Evolutionary conservation across 2,888 invertebrate genomes (phyloP).

Genomic region (Philhelius pedissequus): DNA sequence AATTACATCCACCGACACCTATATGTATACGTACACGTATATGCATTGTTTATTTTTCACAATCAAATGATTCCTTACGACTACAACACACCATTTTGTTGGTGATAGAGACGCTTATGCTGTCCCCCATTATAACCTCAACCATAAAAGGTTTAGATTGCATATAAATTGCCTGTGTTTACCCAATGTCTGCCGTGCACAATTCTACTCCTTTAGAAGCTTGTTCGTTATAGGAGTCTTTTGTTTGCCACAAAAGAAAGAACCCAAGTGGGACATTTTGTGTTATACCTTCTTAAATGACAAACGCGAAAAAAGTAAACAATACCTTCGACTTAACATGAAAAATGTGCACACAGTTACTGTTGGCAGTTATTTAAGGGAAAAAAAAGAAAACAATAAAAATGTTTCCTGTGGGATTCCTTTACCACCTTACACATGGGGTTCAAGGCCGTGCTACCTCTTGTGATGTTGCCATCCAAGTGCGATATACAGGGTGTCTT

Average conservation of each 20-base stretch:
- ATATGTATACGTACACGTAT: too few relatives aligned
- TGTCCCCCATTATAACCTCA: constrained; percentile 43
- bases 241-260: constrained; percentile 36
- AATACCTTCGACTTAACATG: constrained; percentile 37
- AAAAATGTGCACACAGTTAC: constrained; percentile 36
- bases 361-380: background rate
- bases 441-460: constrained; percentile 32
- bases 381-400: background rate
- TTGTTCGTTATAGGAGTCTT: constrained; percentile 5
- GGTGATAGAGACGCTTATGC: constrained; percentile 24
- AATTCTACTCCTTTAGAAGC: background rate
- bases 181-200: constrained; percentile 36
- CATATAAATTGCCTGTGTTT: constrained; percentile 58
- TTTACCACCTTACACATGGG: background rate
- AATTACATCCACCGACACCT: background rate
- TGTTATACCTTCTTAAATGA: constrained; percentile 19
- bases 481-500: too few relatives aligned
- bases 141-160: constrained; percentile 50
- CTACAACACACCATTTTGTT: background rate
- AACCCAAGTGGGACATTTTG: constrained; percentile 35
- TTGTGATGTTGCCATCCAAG: background rate
- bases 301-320: constrained; percentile 23
- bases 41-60: constrained; percentile 44
- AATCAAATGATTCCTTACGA: constrained; percentile 50
- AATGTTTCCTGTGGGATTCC: constrained; percentile 15